Percentiles rank a stretch among this genome's conserved stretches.
Conservation (phyloP, 2,113 vertebrate species). For the Poicephalus meyeri region DNA sequence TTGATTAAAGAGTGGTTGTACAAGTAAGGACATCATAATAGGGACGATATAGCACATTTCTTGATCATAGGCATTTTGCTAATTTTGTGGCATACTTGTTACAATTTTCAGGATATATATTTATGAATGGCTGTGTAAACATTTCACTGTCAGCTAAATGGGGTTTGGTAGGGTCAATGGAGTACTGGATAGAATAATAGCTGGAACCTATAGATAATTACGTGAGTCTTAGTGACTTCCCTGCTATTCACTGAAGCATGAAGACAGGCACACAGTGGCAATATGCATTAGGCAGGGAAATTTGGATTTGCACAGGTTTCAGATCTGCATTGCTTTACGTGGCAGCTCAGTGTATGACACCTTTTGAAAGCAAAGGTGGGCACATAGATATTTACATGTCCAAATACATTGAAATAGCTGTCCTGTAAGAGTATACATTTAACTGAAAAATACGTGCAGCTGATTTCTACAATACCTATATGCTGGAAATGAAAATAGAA, state of each 20-base stretch:
- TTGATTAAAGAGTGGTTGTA: not conserved
- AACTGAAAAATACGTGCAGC: not conserved
- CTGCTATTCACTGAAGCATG: not conserved
- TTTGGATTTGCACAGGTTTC: not conserved
- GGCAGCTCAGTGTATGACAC: not conserved
- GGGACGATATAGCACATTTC: not conserved
- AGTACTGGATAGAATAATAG: not conserved
- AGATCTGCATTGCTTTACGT: not conserved
- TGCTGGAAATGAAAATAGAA: not conserved
- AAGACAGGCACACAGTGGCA: not conserved
- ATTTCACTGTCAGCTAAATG: not conserved
- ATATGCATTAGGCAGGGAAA: not conserved
- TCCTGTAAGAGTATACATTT: not conserved
- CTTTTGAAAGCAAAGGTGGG: not conserved
- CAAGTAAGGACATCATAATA: not conserved
- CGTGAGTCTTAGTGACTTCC: not conserved
- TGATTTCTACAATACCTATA: not conserved
- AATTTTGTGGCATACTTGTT: not conserved
- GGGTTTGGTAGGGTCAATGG: constrained; percentile 8
- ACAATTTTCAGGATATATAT: not conserved
- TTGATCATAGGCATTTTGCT: not conserved
- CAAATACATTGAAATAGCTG: not conserved
- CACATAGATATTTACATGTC: not conserved
- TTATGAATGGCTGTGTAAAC: constrained; percentile 9
- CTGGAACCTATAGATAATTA: constrained; percentile 21